Evolutionary conservation across 1,140 invertebrate species (phyloP), one percentile per base, ranked within the genome.

Genomic region (Calliopsis andreniformis): DNA sequence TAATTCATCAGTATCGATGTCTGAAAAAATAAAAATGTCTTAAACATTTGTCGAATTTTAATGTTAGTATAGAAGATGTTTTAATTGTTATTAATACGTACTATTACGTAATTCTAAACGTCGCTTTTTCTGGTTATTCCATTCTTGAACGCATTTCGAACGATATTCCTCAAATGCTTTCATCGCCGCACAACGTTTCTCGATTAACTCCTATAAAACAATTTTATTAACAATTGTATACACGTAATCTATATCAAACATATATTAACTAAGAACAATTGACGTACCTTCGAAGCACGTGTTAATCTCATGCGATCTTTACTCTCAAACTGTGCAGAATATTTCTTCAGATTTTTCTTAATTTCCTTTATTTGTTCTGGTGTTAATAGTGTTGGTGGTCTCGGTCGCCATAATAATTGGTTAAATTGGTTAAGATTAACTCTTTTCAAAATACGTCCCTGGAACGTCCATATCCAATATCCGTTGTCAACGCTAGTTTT

Each of bases 381-480:
- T 1, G 94, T 92, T 0, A 99, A 93, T 8, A 99, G 93, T 25
- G 97, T 95, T 1, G 96, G 95, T 1, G 98, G 98, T 59, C 98
- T 94, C 23, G 99, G 99, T 81, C 99, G 93, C 99, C 99, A 99
- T 86, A 98, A 92, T 81, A 99, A 95, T 91, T 99, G 98, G 85
- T 97, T 98, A 88, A 99, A 99, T 7, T 96, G 95, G 79, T 98
- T 98, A 71, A 98, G 92, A 87, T 97, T 96, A 32, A 98, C 95
- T 82, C 98, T 93, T 78, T 95, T 95, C 18, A 98, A 87, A 71
- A 95, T 95, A 87, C 96, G 95, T 14, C 97, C 97, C 92, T 99
- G 98, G 95, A 99, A 99, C 28, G 97, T 98, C 97, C 98, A 99
- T 73, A 99, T 95, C 94, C 98, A 98, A 90, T 98, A 99, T 6